Percentiles rank a stretch among this genome's conserved stretches.
Evolutionary conservation across 2,888 invertebrate species (phyloP).

Genomic region (Megamerina dolium): DNA sequence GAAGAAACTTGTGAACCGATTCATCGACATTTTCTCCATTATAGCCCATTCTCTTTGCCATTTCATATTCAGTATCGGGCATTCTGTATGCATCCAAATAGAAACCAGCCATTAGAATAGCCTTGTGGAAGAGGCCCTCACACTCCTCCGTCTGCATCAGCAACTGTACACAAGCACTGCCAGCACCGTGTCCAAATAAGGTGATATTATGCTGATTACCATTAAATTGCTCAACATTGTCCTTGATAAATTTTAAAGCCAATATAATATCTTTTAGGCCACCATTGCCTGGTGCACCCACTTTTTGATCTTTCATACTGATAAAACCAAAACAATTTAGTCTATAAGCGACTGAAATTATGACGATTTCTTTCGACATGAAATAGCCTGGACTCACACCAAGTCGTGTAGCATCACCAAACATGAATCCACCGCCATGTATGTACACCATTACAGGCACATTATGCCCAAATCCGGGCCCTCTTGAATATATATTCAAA

Average conservation of each 20-base stretch:
- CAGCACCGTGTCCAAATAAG: slow-evolving; percentile 52
- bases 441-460: slow-evolving; percentile 47
- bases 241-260: slow-evolving; percentile 51
- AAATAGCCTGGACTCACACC: slow-evolving; percentile 45
- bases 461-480: slow-evolving; percentile 1
- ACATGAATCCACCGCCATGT: slow-evolving; percentile 47
- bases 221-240: slow-evolving; percentile 49
- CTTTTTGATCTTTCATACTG: too few relatives aligned
- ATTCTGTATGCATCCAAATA: too few relatives aligned
- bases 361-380: slow-evolving; percentile 54
- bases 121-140: slow-evolving; percentile 42
- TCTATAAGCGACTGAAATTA: slow-evolving; percentile 63
- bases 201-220: slow-evolving; percentile 52
- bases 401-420: slow-evolving; percentile 36
- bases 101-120: slow-evolving; percentile 36
- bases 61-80: too few relatives aligned
- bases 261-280: slow-evolving; percentile 52
- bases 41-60: too few relatives aligned
- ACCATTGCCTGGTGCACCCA: slow-evolving; percentile 54
- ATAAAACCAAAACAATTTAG: too few relatives aligned
- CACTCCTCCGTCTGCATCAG: slow-evolving; percentile 48
- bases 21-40: slow-evolving; percentile 29
- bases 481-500: slow-evolving; percentile 57
- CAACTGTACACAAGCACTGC: slow-evolving; percentile 44
- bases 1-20: slow-evolving; percentile 26